phyloP scores from a whole-genome alignment of 2,113 vertebrate species.

The Cryptomyrus ogoouensis region DNA sequence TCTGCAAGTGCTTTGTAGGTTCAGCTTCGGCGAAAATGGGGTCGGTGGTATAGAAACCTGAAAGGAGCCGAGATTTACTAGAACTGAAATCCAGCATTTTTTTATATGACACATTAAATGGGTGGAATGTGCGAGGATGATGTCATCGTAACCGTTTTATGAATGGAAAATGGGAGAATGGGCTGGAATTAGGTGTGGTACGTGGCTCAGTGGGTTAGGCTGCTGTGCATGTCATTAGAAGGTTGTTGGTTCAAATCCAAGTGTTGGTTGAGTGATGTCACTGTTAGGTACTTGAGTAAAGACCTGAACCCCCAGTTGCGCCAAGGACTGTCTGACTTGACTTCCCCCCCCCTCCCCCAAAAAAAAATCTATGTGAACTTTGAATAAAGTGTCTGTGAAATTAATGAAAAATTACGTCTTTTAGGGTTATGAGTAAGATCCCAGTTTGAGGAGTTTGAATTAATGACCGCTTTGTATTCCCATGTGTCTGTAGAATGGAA shows the following conservation, averaged over 20 bases:
- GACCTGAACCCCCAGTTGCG: background rate
- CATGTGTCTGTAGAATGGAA: conserved; percentile 73
- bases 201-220: background rate
- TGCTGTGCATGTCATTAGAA: background rate
- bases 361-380: background rate
- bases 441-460: background rate
- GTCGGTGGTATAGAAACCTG: background rate
- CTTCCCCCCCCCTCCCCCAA: background rate
- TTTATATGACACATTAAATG: background rate
- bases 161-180: background rate
- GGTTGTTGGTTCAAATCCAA: background rate
- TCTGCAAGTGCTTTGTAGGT: background rate
- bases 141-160: background rate
- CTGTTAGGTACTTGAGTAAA: background rate
- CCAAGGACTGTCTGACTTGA: background rate
- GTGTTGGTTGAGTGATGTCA: background rate
- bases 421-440: background rate
- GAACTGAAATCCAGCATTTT: background rate
- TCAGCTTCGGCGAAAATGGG: background rate
- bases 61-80: background rate
- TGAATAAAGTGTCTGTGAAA: background rate
- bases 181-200: background rate
- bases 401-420: background rate
- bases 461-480: background rate
- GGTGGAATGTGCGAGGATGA: background rate